Evolutionary conservation across 2,113 vertebrate species (phyloP).

Genomic region (Zingel zingel): DNA sequence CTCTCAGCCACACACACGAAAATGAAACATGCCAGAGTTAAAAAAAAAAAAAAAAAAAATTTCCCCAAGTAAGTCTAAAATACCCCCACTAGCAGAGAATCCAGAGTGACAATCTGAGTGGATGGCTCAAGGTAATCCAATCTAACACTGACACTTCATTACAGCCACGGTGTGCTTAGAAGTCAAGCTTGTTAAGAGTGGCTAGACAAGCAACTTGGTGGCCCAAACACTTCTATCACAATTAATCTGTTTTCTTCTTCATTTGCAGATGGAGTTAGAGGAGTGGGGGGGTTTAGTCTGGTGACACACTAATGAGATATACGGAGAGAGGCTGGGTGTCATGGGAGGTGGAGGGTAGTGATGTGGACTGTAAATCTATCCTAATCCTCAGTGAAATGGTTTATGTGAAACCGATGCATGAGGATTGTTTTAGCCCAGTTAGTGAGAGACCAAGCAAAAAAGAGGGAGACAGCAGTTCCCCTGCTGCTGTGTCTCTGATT

Average conservation of each 20-base stretch:
- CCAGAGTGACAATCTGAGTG: conserved; percentile 71
- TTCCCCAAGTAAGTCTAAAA: conserved; percentile 43
- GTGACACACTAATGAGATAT: conserved; percentile 54
- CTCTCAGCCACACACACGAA: conserved; percentile 2
- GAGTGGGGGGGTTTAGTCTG: conserved; percentile 27
- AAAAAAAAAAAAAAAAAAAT: conserved; percentile 35
- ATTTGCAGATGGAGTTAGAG: conserved; percentile 17
- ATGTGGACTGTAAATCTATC: conserved; percentile 52
- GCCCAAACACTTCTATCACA: conserved; percentile 47
- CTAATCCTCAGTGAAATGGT: conserved; percentile 45
- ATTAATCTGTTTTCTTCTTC: conserved; percentile 68
- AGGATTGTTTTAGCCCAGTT: conserved; percentile 39
- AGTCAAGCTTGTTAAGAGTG: conserved; percentile 66
- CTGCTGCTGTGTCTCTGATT: conserved; percentile 51
- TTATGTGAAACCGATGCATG: conserved; percentile 39
- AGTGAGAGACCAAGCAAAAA: conserved; percentile 14
- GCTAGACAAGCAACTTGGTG: conserved; percentile 51
- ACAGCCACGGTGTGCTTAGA: conserved; percentile 60
- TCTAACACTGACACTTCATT: conserved; percentile 80
- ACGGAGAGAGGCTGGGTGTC: conserved; percentile 10
- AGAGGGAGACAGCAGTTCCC: conserved; percentile 52
- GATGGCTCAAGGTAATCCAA: conserved; percentile 79
- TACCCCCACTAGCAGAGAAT: conserved; percentile 53
- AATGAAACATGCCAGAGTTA: conserved; percentile 14
- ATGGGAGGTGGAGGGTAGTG: conserved; percentile 16